phyloP scores from a whole-genome alignment of 2,797 vertebrate genomes.

The Argya squamiceps region DNA sequence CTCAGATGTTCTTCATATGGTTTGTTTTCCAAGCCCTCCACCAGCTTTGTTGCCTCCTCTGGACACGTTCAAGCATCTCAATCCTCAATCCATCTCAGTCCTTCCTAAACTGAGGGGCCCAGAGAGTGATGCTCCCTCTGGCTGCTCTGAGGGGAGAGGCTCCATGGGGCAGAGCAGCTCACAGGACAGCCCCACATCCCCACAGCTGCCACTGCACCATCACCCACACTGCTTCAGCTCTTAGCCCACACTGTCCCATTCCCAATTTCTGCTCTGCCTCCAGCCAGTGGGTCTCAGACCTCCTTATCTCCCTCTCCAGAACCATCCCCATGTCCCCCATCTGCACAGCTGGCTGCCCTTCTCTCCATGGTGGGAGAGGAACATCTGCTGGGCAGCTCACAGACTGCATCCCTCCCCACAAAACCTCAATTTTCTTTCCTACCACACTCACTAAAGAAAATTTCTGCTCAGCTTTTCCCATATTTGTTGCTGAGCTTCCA shows the following conservation, averaged over 20 bases:
- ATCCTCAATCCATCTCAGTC: too few relatives aligned
- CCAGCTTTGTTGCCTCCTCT: too few relatives aligned
- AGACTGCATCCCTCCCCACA: background rate
- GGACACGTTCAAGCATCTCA: too few relatives aligned
- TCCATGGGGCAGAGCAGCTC: background rate
- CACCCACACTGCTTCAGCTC: background rate
- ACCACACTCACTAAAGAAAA: background rate
- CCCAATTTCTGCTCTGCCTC: background rate
- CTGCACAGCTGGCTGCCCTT: background rate
- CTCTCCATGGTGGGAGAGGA: background rate
- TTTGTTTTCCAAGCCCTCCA: too few relatives aligned
- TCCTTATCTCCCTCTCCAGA: background rate
- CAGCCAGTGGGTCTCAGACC: background rate
- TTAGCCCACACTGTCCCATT: background rate
- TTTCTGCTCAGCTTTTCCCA: background rate
- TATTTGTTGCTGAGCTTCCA: background rate
- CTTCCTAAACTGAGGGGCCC: too few relatives aligned
- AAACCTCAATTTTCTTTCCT: background rate
- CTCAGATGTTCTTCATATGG: too few relatives aligned
- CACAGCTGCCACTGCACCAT: background rate
- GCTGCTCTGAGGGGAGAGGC: background rate
- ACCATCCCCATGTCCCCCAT: background rate
- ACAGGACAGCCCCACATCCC: background rate
- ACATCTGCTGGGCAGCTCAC: background rate
- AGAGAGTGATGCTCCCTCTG: background rate